A percentile compares a stretch with the other conserved stretches of the same genome.
Conservation (phyloP, 2,888 invertebrate genomes). For the Himalopsyche anomala region DNA sequence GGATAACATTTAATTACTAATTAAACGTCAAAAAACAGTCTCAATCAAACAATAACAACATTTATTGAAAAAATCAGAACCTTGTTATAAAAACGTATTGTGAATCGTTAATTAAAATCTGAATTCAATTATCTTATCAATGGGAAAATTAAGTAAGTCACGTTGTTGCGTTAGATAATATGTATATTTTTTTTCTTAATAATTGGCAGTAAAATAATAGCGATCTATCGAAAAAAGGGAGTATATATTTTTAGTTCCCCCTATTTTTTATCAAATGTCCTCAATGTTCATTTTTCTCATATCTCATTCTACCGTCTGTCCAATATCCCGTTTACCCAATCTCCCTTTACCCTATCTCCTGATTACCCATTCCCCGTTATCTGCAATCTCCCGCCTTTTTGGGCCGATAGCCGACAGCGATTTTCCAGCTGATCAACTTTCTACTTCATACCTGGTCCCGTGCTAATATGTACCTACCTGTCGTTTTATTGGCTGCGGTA, state of each 20-base stretch:
- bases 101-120: no score
- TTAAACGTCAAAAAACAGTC: no score
- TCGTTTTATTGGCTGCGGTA: slow-evolving; percentile 35
- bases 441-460: slow-evolving; percentile 44
- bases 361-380: slow-evolving; percentile 21
- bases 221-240: no score
- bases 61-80: no score
- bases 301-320: slow-evolving; percentile 35
- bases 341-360: slow-evolving; percentile 40
- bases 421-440: slow-evolving; percentile 52
- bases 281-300: neutral
- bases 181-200: no score
- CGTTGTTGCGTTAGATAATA: no score
- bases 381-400: slow-evolving; percentile 20
- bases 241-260: neutral
- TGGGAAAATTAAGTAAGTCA: no score
- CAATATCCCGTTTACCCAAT: slow-evolving; percentile 31
- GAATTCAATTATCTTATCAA: no score
- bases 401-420: slow-evolving; percentile 46
- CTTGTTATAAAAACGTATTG: no score
- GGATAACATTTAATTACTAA: no score
- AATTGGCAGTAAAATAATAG: no score
- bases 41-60: no score
- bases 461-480: slow-evolving; percentile 42
- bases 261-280: neutral